Percentiles rank a stretch among this genome's conserved stretches.
Conservation (phyloP, 2,113 vertebrate species). For the Dolichotis patagonum region DNA sequence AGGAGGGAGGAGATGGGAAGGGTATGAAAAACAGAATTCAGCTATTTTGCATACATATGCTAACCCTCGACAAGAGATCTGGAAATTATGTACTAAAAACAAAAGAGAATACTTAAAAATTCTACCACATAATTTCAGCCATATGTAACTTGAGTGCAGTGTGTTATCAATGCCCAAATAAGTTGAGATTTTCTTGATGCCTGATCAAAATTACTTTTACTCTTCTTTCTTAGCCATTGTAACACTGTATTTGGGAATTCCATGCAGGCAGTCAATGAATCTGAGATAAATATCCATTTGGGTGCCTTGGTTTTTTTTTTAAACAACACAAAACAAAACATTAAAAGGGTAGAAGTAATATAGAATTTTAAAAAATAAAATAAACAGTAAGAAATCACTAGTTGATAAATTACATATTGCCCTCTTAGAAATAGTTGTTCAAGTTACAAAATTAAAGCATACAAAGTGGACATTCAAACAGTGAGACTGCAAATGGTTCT, state of each 20-base stretch:
- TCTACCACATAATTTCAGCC: not conserved
- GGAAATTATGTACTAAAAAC: too few relatives aligned
- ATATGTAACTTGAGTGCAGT: not conserved
- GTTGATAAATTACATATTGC: too few relatives aligned
- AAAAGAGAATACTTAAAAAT: not conserved
- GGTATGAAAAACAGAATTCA: not conserved
- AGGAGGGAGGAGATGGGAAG: not conserved
- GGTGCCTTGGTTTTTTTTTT: too few relatives aligned
- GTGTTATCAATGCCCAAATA: not conserved
- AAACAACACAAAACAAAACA: too few relatives aligned
- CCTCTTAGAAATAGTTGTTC: too few relatives aligned
- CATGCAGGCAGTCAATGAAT: not conserved
- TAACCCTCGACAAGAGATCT: too few relatives aligned
- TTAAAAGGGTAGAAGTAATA: too few relatives aligned
- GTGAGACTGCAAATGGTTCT: too few relatives aligned
- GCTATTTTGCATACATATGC: not conserved
- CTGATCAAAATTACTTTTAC: not conserved
- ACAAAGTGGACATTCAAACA: too few relatives aligned
- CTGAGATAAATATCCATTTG: not conserved
- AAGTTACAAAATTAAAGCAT: too few relatives aligned
- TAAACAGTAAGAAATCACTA: too few relatives aligned
- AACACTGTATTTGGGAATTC: not conserved
- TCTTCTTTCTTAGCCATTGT: not conserved
- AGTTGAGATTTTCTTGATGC: not conserved
- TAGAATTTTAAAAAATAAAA: too few relatives aligned